phyloP scores from a whole-genome alignment of 2,888 invertebrate genomes.

The Lymantria dispar region DNA sequence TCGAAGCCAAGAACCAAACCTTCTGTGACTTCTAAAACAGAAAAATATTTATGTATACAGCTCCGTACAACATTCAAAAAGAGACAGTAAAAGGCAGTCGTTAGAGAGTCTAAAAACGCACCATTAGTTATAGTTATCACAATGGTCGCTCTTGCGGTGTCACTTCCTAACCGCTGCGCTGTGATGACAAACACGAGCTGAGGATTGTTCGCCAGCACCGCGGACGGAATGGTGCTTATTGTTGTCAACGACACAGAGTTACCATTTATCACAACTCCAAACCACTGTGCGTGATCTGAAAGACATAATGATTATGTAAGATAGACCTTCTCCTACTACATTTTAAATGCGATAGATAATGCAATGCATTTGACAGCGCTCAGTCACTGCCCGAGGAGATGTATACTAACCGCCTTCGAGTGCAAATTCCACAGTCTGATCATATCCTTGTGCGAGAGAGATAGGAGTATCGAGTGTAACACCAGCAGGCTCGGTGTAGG shows the following conservation, averaged over 20 bases:
- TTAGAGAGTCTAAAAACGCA: background rate
- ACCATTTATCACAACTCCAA: background rate
- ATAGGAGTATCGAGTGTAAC: conserved; percentile 31
- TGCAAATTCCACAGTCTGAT: conserved; percentile 29
- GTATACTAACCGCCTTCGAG: conserved; percentile 38
- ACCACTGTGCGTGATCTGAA: conserved; percentile 1
- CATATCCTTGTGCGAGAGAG: conserved; percentile 32
- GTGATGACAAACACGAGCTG: conserved; percentile 28
- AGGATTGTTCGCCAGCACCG: conserved; percentile 20
- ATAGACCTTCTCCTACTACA: too few species aligned
- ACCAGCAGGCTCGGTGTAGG: conserved; percentile 24
- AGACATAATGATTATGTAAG: background rate
- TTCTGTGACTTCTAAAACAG: background rate
- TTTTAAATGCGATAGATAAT: too few species aligned
- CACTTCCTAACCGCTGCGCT: conserved; percentile 18
- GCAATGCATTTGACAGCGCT: background rate
- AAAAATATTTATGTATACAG: background rate
- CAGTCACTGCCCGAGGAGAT: background rate
- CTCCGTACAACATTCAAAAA: too few species aligned
- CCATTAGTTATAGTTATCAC: conserved; percentile 20
- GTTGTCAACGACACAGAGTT: conserved; percentile 10
- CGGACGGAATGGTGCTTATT: conserved; percentile 12
- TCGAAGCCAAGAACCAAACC: conserved; percentile 28
- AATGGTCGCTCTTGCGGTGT: conserved; percentile 23
- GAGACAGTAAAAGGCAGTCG: too few species aligned